Evolutionary conservation across 2,113 vertebrate genomes (phyloP).

Genomic region (Microcebus murinus): DNA sequence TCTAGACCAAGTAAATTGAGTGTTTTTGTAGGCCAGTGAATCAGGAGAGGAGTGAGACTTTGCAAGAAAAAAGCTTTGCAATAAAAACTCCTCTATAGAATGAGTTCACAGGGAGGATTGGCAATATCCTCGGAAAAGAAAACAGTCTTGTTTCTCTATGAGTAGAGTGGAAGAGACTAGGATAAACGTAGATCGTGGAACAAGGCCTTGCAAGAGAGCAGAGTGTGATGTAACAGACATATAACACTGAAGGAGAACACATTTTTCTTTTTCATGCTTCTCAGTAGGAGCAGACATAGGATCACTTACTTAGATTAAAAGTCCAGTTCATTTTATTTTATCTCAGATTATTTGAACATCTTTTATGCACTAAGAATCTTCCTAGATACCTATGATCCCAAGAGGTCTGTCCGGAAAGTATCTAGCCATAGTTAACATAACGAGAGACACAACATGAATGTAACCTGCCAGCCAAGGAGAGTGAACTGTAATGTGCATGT

Average conservation of each 20-base stretch:
- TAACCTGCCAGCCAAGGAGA: no score
- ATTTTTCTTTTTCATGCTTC: not conserved
- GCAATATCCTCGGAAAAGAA: not conserved
- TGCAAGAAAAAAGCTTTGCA: not conserved
- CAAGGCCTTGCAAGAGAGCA: not conserved
- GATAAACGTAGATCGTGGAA: not conserved
- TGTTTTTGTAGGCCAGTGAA: not conserved
- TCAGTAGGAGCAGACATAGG: not conserved
- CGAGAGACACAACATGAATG: no score
- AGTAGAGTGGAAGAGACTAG: not conserved
- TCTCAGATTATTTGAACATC: not conserved
- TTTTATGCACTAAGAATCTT: not conserved
- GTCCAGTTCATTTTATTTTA: slow-evolving; percentile 8
- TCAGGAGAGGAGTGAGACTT: not conserved
- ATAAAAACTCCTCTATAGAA: not conserved
- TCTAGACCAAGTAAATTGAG: not conserved
- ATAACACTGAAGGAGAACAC: not conserved
- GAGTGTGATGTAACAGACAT: not conserved
- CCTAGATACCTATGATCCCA: not conserved
- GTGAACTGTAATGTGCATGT: no score
- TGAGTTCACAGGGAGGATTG: not conserved
- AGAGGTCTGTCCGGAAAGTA: not conserved
- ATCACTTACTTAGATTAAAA: not conserved
- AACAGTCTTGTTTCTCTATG: not conserved
- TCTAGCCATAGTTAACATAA: no score